A percentile compares a stretch with the other conserved stretches of the same genome.
Conservation (phyloP, 2,113 vertebrate genomes). For the Hydrochoerus hydrochaeris region DNA sequence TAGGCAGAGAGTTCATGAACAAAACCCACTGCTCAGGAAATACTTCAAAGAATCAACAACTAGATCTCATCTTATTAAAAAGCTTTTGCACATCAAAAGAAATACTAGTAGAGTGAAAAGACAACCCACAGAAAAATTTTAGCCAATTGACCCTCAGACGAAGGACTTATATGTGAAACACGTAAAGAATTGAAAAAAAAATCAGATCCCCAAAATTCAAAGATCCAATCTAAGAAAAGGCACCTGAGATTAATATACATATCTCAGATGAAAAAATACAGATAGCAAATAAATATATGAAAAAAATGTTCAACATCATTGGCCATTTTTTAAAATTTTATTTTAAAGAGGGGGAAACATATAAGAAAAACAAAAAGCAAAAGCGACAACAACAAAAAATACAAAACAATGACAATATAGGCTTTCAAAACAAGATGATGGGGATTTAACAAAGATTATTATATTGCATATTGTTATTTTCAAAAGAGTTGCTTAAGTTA, state of each 20-base stretch:
- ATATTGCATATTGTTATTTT: too few species aligned
- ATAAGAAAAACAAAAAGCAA: too few species aligned
- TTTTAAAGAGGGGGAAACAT: too few species aligned
- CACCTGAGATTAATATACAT: neutral
- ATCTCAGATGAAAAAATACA: neutral
- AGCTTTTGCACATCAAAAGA: neutral
- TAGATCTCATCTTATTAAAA: neutral
- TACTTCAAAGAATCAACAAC: neutral
- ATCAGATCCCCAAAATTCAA: neutral
- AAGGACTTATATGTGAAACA: neutral
- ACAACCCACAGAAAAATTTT: neutral
- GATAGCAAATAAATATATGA: neutral
- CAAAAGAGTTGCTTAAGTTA: too few species aligned
- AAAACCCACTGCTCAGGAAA: neutral
- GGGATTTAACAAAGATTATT: too few species aligned
- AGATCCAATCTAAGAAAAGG: neutral
- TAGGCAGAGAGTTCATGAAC: too few species aligned
- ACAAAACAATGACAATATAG: too few species aligned
- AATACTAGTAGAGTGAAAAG: neutral
- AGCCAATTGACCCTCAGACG: neutral
- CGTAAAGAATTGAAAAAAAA: neutral
- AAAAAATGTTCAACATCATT: neutral
- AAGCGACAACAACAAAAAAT: too few species aligned
- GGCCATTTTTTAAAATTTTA: too few species aligned
- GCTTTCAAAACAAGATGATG: too few species aligned